phyloP scores from a whole-genome alignment of 2,888 invertebrate genomes.

The Acronicta leporina region DNA sequence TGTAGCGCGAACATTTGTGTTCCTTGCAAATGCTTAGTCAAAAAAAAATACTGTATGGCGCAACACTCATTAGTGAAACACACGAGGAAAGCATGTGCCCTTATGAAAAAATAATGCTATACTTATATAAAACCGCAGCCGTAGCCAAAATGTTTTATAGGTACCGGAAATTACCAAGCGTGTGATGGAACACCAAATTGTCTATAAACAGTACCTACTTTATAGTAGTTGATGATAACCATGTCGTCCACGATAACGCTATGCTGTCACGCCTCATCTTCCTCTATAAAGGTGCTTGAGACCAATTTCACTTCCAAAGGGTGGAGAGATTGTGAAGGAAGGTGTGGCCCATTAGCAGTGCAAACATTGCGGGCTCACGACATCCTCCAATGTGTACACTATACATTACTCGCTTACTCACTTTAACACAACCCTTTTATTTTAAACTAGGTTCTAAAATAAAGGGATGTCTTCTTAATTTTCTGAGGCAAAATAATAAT shows the following conservation, averaged over 20 bases:
- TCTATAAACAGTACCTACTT: constrained; percentile 25
- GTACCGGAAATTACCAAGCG: constrained; percentile 40
- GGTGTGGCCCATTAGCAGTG: constrained; percentile 82
- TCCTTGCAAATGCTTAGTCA: too few species aligned
- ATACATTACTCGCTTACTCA: constrained; percentile 41
- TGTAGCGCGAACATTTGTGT: too few species aligned
- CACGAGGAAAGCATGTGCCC: too few species aligned
- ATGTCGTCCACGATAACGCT: constrained; percentile 33
- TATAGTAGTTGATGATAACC: constrained; percentile 32
- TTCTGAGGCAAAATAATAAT: constrained; percentile 3
- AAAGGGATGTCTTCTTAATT: too few species aligned
- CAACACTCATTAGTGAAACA: too few species aligned
- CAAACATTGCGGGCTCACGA: constrained; percentile 75
- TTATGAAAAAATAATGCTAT: constrained; percentile 1
- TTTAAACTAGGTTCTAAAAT: background rate
- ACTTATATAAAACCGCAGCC: background rate
- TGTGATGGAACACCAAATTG: constrained; percentile 23
- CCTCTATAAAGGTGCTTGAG: constrained; percentile 31
- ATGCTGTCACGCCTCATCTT: constrained; percentile 48
- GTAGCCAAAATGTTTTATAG: constrained; percentile 13
- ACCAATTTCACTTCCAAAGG: constrained; percentile 43
- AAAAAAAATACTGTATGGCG: too few species aligned
- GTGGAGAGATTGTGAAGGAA: constrained; percentile 61
- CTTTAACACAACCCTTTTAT: constrained; percentile 21
- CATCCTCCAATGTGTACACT: constrained; percentile 53